Evolutionary conservation across 35 echinoderm and acorn worm genomes (phyloP).

Genomic region (Apostichopus japonicus): DNA sequence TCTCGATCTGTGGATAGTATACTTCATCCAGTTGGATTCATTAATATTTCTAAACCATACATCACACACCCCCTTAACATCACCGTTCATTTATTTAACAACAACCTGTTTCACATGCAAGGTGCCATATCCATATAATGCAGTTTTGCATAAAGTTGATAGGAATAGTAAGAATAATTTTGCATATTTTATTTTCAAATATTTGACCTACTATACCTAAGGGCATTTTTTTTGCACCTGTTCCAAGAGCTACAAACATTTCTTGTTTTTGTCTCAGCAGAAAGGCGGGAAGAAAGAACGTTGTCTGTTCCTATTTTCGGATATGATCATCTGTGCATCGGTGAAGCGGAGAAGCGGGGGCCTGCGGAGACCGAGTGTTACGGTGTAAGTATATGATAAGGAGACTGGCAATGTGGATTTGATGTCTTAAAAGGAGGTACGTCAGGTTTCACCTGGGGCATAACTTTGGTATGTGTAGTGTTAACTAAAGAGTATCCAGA

Average conservation of each 20-base stretch:
- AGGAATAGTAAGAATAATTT: neutral
- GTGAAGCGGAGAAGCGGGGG: conserved; percentile 87
- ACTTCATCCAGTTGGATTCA: no score
- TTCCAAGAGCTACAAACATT: neutral
- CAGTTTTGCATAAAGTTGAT: neutral
- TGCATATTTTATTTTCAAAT: neutral
- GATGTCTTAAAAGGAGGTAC: neutral
- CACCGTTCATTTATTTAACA: no score
- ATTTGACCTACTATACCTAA: neutral
- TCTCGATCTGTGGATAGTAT: no score
- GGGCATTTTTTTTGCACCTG: neutral
- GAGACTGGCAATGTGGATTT: neutral
- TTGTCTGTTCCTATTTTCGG: conserved; percentile 95
- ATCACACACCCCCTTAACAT: no score
- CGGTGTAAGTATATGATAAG: conserved; percentile 77
- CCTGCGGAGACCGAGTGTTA: conserved; percentile 76
- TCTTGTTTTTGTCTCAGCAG: conserved; percentile 54
- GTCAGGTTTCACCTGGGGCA: neutral
- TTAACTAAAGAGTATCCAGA: neutral
- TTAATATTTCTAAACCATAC: no score
- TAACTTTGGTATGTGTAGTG: neutral
- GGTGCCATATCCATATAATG: neutral
- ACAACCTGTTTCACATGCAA: neutral
- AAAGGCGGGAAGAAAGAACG: conserved; percentile 93
- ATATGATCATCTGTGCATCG: conserved; percentile 89